A percentile compares a stretch with the other conserved stretches of the same genome.
These are phyloP conservation scores for Ia io DNA, from an alignment of 2,113 vertebrate species.

Conservation along the genomic window DNA sequence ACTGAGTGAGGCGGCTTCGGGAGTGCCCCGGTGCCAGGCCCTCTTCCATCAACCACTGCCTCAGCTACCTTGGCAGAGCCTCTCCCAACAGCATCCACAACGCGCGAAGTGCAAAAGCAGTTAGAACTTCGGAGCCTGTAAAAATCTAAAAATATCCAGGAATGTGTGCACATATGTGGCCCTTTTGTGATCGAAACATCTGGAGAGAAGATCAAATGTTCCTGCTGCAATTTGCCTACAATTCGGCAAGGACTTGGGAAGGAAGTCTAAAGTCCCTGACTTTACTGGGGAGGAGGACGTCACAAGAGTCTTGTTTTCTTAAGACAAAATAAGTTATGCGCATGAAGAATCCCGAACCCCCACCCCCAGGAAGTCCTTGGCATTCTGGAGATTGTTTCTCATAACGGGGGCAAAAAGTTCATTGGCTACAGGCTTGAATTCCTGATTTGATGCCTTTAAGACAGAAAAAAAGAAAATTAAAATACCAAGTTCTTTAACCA, in stretches of 20 bases:
- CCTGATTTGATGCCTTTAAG: slow-evolving; percentile 33
- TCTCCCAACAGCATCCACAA: slow-evolving; percentile 67
- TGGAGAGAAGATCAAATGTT: slow-evolving; percentile 78
- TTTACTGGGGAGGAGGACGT: slow-evolving; percentile 37
- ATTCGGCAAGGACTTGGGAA: slow-evolving; percentile 60
- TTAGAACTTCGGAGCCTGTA: slow-evolving; percentile 76
- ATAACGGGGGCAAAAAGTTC: background rate
- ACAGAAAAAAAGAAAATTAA: slow-evolving; percentile 17
- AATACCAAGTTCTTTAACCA: slow-evolving; percentile 15
- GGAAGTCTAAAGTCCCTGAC: slow-evolving; percentile 60
- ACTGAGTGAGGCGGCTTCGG: background rate
- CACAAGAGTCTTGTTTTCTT: slow-evolving; percentile 29
- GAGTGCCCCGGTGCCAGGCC: slow-evolving; percentile 52
- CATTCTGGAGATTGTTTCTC: slow-evolving; percentile 51
- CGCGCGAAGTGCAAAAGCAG: slow-evolving; percentile 73
- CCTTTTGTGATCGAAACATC: slow-evolving; percentile 81
- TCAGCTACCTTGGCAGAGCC: slow-evolving; percentile 53
- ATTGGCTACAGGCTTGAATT: slow-evolving; percentile 58
- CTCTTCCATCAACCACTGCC: slow-evolving; percentile 65
- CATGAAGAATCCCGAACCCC: slow-evolving; percentile 5
- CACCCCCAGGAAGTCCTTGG: slow-evolving; percentile 12
- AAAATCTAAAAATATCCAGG: slow-evolving; percentile 83
- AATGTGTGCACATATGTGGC: slow-evolving; percentile 78
- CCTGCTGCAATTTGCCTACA: slow-evolving; percentile 71
- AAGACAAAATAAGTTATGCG: slow-evolving; percentile 43